Conservation (phyloP, 2,797 vertebrate genomes). For the Psittacula derbiana region DNA sequence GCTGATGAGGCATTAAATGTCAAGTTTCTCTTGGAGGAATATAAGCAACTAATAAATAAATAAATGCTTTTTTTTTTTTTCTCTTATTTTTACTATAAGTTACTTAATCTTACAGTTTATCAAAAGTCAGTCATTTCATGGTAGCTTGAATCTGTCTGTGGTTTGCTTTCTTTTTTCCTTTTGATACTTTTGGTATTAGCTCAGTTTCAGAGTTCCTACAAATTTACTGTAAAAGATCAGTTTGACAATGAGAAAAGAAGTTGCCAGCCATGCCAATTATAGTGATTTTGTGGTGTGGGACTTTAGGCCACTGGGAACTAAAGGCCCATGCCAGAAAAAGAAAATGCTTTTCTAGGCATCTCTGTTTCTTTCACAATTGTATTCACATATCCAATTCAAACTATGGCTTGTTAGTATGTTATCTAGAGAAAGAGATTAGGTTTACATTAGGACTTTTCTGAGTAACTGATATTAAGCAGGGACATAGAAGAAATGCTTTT, state of each 20-base stretch:
- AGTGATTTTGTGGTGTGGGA: conserved; percentile 61
- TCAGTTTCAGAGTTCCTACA: conserved; percentile 51
- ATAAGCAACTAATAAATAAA: conserved; percentile 37
- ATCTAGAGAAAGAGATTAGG: conserved; percentile 39
- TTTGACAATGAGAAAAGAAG: conserved; percentile 64
- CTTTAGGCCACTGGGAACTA: conserved; percentile 29
- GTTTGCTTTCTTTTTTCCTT: conserved; percentile 51
- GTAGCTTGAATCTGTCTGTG: conserved; percentile 50
- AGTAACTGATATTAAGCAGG: conserved; percentile 50
- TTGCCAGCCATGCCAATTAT: conserved; percentile 59
- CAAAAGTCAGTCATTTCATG: conserved; percentile 23
- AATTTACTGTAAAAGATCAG: conserved; percentile 68
- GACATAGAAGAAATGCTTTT: neutral
- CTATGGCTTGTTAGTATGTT: conserved; percentile 11
- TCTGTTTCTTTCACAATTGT: conserved; percentile 41
- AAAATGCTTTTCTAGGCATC: conserved; percentile 33
- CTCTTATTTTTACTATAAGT: neutral
- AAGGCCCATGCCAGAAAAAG: neutral
- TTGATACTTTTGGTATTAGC: conserved; percentile 43
- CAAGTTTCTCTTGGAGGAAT: conserved; percentile 36
- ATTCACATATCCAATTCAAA: conserved; percentile 22
- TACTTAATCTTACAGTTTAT: conserved; percentile 35
- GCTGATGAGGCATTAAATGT: neutral
- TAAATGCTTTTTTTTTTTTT: neutral
- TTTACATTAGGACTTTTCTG: conserved; percentile 26